phyloP scores from a whole-genome alignment of 92 coral and sea anemone genomes.

The Muricea muricata region DNA sequence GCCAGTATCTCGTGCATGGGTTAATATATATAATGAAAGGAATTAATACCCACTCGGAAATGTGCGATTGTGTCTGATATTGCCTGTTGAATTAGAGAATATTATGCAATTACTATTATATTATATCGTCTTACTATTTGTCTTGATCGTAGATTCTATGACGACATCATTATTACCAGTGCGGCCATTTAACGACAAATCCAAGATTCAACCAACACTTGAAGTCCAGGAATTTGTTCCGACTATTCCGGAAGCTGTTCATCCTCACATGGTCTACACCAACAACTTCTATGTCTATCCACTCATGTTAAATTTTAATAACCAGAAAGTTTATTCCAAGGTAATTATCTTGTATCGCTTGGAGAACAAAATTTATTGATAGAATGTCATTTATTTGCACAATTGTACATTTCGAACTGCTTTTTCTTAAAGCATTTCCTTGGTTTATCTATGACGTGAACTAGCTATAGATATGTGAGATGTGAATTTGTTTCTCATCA shows the following conservation, averaged over 20 bases:
- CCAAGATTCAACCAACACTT: conserved; percentile 67
- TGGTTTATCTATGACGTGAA: too few species aligned
- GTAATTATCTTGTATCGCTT: conserved; percentile 39
- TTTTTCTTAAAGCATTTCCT: too few species aligned
- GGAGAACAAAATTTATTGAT: background rate
- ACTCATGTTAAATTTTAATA: conserved; percentile 80
- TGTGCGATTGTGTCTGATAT: too few species aligned
- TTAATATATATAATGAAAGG: too few species aligned
- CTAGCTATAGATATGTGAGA: too few species aligned
- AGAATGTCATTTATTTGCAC: too few species aligned
- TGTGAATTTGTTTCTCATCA: too few species aligned
- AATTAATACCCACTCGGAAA: too few species aligned
- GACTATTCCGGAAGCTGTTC: conserved; percentile 87
- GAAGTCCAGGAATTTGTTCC: conserved; percentile 90
- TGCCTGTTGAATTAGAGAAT: too few species aligned
- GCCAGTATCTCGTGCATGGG: too few species aligned
- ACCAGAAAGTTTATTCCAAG: conserved; percentile 92
- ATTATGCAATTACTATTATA: background rate
- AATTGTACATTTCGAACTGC: too few species aligned
- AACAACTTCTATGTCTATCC: conserved; percentile 94
- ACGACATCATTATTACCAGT: conserved; percentile 89
- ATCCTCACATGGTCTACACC: conserved; percentile 83
- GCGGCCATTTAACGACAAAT: conserved; percentile 72
- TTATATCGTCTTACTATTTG: background rate
- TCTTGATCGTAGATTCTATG: conserved; percentile 67